Evolutionary conservation across 2,888 invertebrate genomes (phyloP).

Genomic region (Atrina japonica): DNA sequence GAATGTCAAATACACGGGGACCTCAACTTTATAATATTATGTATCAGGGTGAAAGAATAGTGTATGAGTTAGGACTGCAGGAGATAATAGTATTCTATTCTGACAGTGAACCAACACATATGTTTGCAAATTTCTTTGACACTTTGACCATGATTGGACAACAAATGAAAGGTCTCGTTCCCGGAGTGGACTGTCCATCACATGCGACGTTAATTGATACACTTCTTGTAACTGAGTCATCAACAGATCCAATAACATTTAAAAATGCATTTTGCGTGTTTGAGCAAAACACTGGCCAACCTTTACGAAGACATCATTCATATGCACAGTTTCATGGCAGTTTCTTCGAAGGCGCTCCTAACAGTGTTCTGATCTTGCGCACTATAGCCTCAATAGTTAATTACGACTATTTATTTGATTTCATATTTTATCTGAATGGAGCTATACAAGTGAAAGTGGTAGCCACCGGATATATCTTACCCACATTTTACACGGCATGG

Average conservation of each 20-base stretch:
- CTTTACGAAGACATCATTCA: conserved; percentile 68
- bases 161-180: conserved; percentile 56
- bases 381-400: conserved; percentile 66
- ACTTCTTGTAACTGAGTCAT: conserved; percentile 43
- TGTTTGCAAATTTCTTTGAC: conserved; percentile 64
- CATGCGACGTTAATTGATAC: conserved; percentile 62
- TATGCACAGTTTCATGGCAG: conserved; percentile 26
- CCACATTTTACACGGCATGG: conserved; percentile 44
- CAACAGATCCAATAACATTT: conserved; percentile 26
- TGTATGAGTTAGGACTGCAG: conserved; percentile 73
- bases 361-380: conserved; percentile 63
- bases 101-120: conserved; percentile 52
- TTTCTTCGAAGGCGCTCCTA: conserved; percentile 68
- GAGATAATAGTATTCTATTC: conserved; percentile 72
- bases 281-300: conserved; percentile 69
- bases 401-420: conserved; percentile 75
- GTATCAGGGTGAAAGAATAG: conserved; percentile 66
- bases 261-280: conserved; percentile 69
- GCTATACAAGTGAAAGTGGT: conserved; percentile 60
- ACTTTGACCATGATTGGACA: conserved; percentile 62
- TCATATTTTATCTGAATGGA: conserved; percentile 72
- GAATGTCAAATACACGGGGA: conserved; percentile 67
- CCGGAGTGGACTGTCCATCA: conserved; percentile 74
- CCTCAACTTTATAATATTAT: conserved; percentile 68
- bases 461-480: conserved; percentile 68